Base-by-base conservation (phyloP, 2,888 invertebrate genomes). In the Epirrita christyi region DNA sequence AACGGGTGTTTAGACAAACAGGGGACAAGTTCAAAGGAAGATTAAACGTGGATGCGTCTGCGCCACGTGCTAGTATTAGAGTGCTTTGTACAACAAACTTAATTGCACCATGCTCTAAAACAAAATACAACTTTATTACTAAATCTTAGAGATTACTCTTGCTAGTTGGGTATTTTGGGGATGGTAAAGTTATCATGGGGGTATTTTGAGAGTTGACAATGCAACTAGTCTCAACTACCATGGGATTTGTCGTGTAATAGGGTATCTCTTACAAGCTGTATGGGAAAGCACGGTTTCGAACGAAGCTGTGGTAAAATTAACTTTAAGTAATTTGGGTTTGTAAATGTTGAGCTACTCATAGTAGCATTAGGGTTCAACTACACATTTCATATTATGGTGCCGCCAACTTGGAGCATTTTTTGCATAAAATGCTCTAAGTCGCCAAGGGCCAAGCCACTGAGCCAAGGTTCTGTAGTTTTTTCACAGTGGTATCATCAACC, bases 1-100 rank as follows among this genome's bases (percentile, higher is more conserved):
- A 88, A 88, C 78, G 77, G 79, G 76, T 78, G 85, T 87, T 89
- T 89, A 85, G 79, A 85, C 85, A 88, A 88, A 87, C 88, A 86
- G 76, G 76, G 83, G 85, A 86, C 87, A 87, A 65, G 59, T 67
- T 90, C 90, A 90, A 91, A 91, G 68, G 83, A 80, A 85, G 85
- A 86, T 88, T 86, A 88, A 85, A 85, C 85, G 84, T 68, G 72
- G 74, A 74, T 88, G 86, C 87, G 88, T 87, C 76, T 83, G 86
- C 88, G 89, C 85, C 90, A 90, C 90, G 90, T 83, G 90, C 72
- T 80, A 64, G 80, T 68, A 81, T 87, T 85, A 84, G 74, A 78
- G 73, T 77, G 73, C 75, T 78, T 76, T 76, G 67, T 72, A 67
- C 59, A 29, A 67, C 80, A 66, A 78, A 68, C 34, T 61, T 71